Base-by-base conservation (phyloP, 2,888 invertebrate species). In the Drosophila mercatorum region DNA sequence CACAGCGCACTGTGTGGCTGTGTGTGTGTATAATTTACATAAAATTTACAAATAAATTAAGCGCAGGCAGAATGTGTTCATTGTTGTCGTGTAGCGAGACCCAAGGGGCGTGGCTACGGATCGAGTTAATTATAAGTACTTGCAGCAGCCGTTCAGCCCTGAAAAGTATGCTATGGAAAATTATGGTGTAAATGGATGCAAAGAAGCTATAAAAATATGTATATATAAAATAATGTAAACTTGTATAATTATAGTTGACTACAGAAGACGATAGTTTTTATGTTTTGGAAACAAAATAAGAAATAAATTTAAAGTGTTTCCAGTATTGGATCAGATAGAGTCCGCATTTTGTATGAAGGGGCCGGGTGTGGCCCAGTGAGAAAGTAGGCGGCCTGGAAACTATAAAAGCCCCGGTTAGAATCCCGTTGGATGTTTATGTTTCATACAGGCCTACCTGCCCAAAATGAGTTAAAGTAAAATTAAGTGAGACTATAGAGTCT, bases 41-140 rank as follows among this genome's bases (percentile, higher is more conserved):
- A 68, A 71, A 83, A 80, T 79, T 82, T 72, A 81, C 82, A 84
- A 85, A 85, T 85, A 83, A 84, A 84, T 84, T 83, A 85, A 71
- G 77, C 75, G 81, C 83, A 83, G 75, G 78, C 83, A 78, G 77
- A 77, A 68, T 77, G 81, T 72, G 58, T 58, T 41, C 63, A 43
- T 28, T 12, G 56, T n/a, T 43, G 47, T 28, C 34, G 28, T 41
- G 26, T 51, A 10, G 26, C 4, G 12, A 12, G 36, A 12, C 49
- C 47, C 12, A 26, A 4, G 43, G 34, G 75, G 72, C 59, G 72
- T 53, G 62, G 36, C 40, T 47, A 47, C 28, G 67, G 62, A 64
- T 52, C 47, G 53, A 69, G 65, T 58, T 78, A 63, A 77, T 74
- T 64, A 52, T 55, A 26, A 17, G 17, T 17, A 12, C 17, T 12